Percentiles rank a stretch among this genome's conserved stretches.
Conservation (phyloP, 1,140 invertebrate genomes). For the Sweltsa coloradensis region DNA sequence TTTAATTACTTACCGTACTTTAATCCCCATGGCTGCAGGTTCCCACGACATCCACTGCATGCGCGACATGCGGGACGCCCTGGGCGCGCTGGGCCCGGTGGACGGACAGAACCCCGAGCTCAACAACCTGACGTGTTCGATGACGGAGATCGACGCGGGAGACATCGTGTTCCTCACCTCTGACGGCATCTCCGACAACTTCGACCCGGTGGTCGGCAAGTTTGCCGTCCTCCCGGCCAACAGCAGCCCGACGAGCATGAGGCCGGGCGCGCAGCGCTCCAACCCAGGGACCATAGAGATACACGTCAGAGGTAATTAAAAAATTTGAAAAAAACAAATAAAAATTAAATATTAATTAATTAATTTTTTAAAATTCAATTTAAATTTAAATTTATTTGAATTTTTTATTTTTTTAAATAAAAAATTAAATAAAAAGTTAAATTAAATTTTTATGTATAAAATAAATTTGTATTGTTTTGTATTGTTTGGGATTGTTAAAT, state of each 20-base stretch:
- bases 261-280: not conserved
- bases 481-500: no score
- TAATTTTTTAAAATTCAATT: no score
- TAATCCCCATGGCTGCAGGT: conserved; percentile 37
- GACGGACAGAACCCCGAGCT: conserved; percentile 81
- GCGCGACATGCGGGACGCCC: conserved; percentile 82
- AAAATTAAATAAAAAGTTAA: no score
- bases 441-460: no score
- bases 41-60: conserved; percentile 84
- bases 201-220: conserved; percentile 85
- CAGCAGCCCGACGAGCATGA: no score
- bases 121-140: conserved; percentile 79
- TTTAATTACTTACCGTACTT: conserved; percentile 25
- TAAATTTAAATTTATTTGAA: no score
- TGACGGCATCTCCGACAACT: conserved; percentile 89
- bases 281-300: no score
- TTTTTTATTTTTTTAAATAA: no score
- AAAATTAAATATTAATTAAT: no score
- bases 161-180: conserved; percentile 85
- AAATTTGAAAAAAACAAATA: no score
- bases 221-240: conserved; percentile 52
- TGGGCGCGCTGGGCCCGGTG: conserved; percentile 81
- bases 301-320: no score
- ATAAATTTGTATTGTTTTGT: no score
- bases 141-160: conserved; percentile 70